A percentile compares a stretch with the other conserved stretches of the same genome.
Evolutionary conservation across 2,113 vertebrate species (phyloP).

Genomic region (Pseudopipra pipra): DNA sequence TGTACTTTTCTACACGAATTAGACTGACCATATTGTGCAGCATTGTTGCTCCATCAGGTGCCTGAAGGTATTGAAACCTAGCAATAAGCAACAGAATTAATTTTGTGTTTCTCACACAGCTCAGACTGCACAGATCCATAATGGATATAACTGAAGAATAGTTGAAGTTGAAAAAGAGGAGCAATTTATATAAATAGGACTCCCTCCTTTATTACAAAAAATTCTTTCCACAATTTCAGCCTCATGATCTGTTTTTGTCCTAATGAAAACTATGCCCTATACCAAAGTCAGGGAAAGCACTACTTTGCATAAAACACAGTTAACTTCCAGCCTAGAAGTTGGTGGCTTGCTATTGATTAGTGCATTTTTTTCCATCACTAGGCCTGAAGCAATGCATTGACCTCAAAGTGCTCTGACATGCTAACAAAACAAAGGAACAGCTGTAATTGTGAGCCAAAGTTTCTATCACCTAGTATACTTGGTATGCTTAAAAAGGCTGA

Average conservation of each 20-base stretch:
- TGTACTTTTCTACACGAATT: not conserved
- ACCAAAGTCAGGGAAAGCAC: not conserved
- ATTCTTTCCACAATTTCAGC: not conserved
- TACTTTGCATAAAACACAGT: not conserved
- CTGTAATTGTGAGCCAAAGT: not conserved
- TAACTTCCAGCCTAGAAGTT: slow-evolving; percentile 19
- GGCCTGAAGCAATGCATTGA: slow-evolving; percentile 40
- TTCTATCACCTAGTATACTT: not conserved
- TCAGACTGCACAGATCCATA: not conserved
- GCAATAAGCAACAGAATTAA: not conserved
- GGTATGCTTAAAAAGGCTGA: not conserved
- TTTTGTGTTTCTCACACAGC: not conserved
- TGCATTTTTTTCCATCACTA: slow-evolving; percentile 12
- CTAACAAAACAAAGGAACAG: slow-evolving; percentile 31
- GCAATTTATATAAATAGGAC: not conserved
- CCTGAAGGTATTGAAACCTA: not conserved
- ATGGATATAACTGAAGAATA: not conserved
- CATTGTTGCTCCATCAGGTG: not conserved
- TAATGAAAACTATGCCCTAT: not conserved
- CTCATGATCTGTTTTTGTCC: not conserved
- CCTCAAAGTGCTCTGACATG: not conserved
- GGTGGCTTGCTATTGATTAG: not conserved
- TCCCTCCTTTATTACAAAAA: not conserved
- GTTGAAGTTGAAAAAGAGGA: not conserved
- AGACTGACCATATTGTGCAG: not conserved